These are phyloP conservation scores for Trissonchulus sp. DNA, from an alignment of 2,888 invertebrate genomes.

Conservation along the genomic window DNA sequence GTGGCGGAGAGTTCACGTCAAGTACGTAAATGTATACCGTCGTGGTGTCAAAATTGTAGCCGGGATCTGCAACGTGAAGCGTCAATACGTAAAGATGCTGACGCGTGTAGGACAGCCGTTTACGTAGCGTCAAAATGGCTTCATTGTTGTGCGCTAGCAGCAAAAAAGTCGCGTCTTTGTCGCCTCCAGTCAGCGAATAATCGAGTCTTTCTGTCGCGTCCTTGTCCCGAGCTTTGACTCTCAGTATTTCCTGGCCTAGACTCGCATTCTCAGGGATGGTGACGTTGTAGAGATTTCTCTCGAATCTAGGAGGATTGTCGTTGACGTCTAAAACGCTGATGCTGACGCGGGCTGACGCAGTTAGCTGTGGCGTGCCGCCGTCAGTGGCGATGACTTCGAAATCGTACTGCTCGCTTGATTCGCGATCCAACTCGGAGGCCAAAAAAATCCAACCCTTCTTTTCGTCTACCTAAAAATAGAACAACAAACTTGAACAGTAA, in stretches of 20 bases:
- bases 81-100: constrained; percentile 58
- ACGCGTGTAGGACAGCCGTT: constrained; percentile 24
- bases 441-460: constrained; percentile 85
- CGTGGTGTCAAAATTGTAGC: constrained; percentile 77
- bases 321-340: constrained; percentile 61
- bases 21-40: constrained; percentile 78
- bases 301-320: constrained; percentile 83
- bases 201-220: constrained; percentile 36
- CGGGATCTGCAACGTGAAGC: constrained; percentile 76
- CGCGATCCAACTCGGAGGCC: constrained; percentile 80
- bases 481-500: constrained; percentile 63
- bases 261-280: constrained; percentile 72
- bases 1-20: constrained; percentile 47
- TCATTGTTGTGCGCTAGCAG: constrained; percentile 16
- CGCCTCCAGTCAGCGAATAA: constrained; percentile 27
- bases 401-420: constrained; percentile 75
- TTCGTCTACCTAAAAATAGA: constrained; percentile 82
- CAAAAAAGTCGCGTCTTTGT: constrained; percentile 17
- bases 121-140: constrained; percentile 27
- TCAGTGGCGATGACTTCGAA: constrained; percentile 82
- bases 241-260: constrained; percentile 69
- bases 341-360: constrained; percentile 47
- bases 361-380: constrained; percentile 66
- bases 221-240: constrained; percentile 53
- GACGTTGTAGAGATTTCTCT: constrained; percentile 64